Conservation (phyloP, 2,797 vertebrate species). For the Gadopsis bispinosus region DNA sequence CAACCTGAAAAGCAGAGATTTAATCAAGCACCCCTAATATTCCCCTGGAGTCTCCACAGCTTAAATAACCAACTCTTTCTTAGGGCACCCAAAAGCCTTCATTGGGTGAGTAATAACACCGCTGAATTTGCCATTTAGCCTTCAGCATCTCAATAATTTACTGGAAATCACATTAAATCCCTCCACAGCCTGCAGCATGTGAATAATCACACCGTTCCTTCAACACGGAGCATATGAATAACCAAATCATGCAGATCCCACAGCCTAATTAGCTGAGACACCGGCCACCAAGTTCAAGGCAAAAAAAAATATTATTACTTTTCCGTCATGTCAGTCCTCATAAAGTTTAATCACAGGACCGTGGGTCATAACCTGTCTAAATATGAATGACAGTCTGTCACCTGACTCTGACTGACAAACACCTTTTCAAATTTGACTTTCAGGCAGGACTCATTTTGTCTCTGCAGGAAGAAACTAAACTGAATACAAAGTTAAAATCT, state of each 20-base stretch:
- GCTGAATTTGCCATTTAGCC: slow-evolving; percentile 54
- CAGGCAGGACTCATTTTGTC: slow-evolving; percentile 1
- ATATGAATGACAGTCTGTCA: background rate
- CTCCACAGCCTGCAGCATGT: slow-evolving; percentile 38
- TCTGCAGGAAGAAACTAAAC: slow-evolving; percentile 11
- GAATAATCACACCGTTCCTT: slow-evolving; percentile 59
- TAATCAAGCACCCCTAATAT: slow-evolving; percentile 66
- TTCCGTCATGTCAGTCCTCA: slow-evolving; percentile 7
- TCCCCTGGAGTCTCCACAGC: slow-evolving; percentile 48
- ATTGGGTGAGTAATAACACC: slow-evolving; percentile 57
- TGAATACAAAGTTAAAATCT: slow-evolving; percentile 22
- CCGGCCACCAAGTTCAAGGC: slow-evolving; percentile 4
- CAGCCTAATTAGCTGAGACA: slow-evolving; percentile 39
- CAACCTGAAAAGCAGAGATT: slow-evolving; percentile 48
- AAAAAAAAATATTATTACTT: slow-evolving; percentile 19
- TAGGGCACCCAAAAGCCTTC: slow-evolving; percentile 53
- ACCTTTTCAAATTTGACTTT: slow-evolving; percentile 8
- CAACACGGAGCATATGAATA: slow-evolving; percentile 18
- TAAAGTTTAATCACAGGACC: slow-evolving; percentile 1
- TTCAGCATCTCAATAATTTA: slow-evolving; percentile 68
- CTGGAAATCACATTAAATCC: slow-evolving; percentile 60
- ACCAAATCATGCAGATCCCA: slow-evolving; percentile 15
- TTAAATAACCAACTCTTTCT: slow-evolving; percentile 64
- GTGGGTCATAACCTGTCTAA: background rate
- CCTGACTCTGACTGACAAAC: background rate